Base-by-base conservation (phyloP, 2,888 invertebrate species). In the Acholoe squamosa region DNA sequence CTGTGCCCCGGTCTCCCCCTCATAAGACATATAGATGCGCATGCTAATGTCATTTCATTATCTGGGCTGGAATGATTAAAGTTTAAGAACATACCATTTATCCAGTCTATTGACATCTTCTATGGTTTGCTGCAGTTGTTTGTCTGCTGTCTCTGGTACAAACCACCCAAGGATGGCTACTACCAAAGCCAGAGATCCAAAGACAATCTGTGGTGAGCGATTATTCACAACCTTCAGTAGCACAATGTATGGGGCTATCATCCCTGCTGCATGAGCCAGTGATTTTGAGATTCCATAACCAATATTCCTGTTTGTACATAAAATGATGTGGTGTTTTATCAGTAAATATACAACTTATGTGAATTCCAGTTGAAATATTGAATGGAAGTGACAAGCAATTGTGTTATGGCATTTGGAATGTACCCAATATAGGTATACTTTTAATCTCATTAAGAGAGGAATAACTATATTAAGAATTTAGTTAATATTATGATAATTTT, bases 101-200 rank as follows among this genome's bases (percentile, higher is more conserved):
- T 43, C 43, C 43, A 43, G 43, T 61, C 61, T 19, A n/a, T n/a
- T 14, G 3, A 61, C n/a, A n/a, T 61, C 61, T n/a, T 61, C 61
- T 61, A 61, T 61, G 14, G 61, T 61, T 19, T 61, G 61, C n/a
- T 3, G 61, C 61, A 61, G 61, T 19, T 61, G 10, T n/a, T n/a
- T 61, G n/a, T 61, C 61, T 61, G 61, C 61, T 61, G 61, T 61
- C 61, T 61, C 61, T 3, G 61, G 61, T 1, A 61, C n/a, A 61
- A 61, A 61, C 61, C 61, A 61, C 19, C 61, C 61, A 19, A 61
- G n/a, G 3, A 61, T 1, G n/a, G n/a, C 19, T 14, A n/a, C 61
- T 3, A 61, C 14, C 22, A 61, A 19, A 3, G 61, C 19, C 61
- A 61, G 61, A n/a, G 61, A 19, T 61, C 61, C 61, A n/a, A 61